phyloP scores from a whole-genome alignment of 2,888 invertebrate genomes.

The Vandiemenella viatica region DNA sequence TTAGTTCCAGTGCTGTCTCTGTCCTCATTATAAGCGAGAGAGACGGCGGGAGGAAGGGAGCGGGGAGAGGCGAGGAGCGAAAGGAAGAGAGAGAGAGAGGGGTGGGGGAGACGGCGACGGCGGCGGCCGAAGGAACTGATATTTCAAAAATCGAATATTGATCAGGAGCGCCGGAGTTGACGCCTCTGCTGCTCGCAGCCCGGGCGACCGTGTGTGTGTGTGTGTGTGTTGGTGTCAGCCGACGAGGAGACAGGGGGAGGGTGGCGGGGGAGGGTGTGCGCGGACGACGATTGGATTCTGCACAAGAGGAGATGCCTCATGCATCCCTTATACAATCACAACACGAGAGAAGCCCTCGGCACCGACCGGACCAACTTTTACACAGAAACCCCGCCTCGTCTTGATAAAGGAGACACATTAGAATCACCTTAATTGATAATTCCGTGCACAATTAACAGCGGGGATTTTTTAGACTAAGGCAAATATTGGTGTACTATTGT shows the following conservation, averaged over 20 bases:
- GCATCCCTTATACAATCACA: slow-evolving; percentile 4
- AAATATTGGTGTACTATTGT: too few relatives aligned
- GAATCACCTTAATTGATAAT: neutral
- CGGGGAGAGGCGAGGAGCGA: too few relatives aligned
- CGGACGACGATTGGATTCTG: slow-evolving; percentile 11
- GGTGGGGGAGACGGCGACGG: too few relatives aligned
- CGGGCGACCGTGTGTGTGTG: too few relatives aligned
- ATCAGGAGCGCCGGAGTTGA: slow-evolving; percentile 15
- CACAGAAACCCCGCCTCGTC: neutral
- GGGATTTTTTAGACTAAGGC: too few relatives aligned
- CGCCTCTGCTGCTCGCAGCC: slow-evolving; percentile 14
- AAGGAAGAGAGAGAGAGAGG: too few relatives aligned
- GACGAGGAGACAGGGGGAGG: slow-evolving; percentile 5
- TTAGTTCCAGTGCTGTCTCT: neutral
- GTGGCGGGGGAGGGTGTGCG: slow-evolving; percentile 2
- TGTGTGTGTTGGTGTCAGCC: too few relatives aligned
- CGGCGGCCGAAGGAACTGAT: slow-evolving; percentile 13
- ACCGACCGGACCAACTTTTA: neutral
- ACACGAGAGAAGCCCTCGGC: too few relatives aligned
- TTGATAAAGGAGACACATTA: neutral
- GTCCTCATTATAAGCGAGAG: neutral
- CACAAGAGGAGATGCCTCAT: slow-evolving; percentile 7
- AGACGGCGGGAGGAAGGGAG: neutral
- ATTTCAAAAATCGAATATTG: slow-evolving; percentile 18
- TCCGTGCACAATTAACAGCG: too few relatives aligned